Conservation (phyloP, 2,113 vertebrate genomes). For the Vanacampus margaritifer region DNA sequence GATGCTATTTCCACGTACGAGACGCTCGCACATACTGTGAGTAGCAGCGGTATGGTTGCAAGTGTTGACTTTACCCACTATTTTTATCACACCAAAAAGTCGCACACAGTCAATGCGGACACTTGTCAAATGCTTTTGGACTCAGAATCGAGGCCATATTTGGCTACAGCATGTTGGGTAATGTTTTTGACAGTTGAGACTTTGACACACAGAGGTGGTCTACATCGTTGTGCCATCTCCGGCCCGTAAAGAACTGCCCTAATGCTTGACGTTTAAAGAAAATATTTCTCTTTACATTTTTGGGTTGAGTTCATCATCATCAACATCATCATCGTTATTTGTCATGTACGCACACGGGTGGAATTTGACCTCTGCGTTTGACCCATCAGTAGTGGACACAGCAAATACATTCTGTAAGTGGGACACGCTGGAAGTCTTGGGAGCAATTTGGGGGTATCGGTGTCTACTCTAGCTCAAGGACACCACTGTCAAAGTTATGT, state of each 20-base stretch:
- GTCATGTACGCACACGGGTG: too few relatives aligned
- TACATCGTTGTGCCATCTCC: not conserved
- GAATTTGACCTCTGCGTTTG: too few relatives aligned
- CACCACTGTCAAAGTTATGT: too few relatives aligned
- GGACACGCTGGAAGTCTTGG: too few relatives aligned
- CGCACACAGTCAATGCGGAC: slow-evolving; percentile 4
- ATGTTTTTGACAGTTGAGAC: not conserved
- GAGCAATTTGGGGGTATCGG: too few relatives aligned
- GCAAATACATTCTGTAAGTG: too few relatives aligned
- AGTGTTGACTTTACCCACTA: slow-evolving; percentile 37
- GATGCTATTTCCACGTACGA: slow-evolving; percentile 24
- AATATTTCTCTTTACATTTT: too few relatives aligned
- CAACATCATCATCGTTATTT: too few relatives aligned
- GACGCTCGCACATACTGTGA: slow-evolving; percentile 25
- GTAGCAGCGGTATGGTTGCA: slow-evolving; percentile 30
- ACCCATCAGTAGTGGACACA: too few relatives aligned
- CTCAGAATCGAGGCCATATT: not conserved
- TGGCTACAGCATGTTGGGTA: not conserved
- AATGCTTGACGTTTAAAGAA: too few relatives aligned
- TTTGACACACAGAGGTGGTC: not conserved
- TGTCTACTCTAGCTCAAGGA: too few relatives aligned
- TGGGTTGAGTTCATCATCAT: too few relatives aligned
- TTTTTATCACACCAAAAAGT: slow-evolving; percentile 26
- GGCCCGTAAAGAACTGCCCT: not conserved
- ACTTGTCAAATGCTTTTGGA: not conserved